phyloP scores from a whole-genome alignment of 2,113 vertebrate species.

The Herpetotheres cachinnans region DNA sequence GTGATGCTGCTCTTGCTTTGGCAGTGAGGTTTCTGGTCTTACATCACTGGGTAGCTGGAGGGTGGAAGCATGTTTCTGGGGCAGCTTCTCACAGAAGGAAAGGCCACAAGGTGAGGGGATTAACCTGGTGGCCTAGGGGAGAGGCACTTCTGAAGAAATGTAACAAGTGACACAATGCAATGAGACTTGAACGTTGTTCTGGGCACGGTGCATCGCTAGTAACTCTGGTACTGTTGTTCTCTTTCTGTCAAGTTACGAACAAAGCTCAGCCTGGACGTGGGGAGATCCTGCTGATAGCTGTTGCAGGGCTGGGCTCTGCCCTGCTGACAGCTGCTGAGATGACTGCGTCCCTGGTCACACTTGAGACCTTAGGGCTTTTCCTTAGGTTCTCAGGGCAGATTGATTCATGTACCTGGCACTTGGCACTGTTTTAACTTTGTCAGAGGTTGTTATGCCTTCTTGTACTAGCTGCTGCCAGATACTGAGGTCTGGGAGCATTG shows the following conservation, averaged over 20 bases:
- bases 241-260: background rate
- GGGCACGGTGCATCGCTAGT: rapidly evolving
- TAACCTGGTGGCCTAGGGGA: background rate
- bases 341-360: rapidly evolving
- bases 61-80: background rate
- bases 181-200: background rate
- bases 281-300: background rate
- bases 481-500: background rate
- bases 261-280: background rate
- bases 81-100: background rate
- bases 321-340: background rate
- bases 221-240: background rate
- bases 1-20: rapidly evolving
- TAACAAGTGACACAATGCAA: background rate
- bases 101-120: background rate
- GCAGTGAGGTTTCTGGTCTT: background rate
- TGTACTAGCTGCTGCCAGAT: background rate
- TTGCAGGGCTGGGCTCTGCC: background rate
- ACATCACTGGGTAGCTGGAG: background rate
- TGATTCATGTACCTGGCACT: background rate
- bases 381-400: background rate
- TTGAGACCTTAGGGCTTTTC: background rate
- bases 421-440: background rate
- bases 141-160: background rate
- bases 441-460: background rate